A percentile compares a stretch with the other conserved stretches of the same genome.
phyloP scores from a whole-genome alignment of 2,888 invertebrate genomes.

The Ophion slaviceki region DNA sequence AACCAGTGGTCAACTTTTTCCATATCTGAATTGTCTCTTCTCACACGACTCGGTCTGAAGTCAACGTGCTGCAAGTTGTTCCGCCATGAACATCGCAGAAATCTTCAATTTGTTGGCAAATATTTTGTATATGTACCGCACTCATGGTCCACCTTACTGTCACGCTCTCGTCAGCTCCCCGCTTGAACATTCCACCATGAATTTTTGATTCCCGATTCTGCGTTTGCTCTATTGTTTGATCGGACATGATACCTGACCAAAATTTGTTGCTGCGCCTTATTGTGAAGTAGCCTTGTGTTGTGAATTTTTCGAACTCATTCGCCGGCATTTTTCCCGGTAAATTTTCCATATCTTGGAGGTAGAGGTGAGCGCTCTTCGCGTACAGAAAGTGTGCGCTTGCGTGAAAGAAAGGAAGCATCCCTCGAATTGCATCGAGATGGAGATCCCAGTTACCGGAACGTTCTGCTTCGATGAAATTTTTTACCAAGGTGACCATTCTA shows the following conservation, averaged over 20 bases:
- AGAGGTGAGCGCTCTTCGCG: constrained; percentile 69
- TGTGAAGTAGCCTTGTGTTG: constrained; percentile 5
- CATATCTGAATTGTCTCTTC: constrained; percentile 52
- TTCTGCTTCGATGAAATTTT: constrained; percentile 68
- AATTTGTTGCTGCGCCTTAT: constrained; percentile 31
- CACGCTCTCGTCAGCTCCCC: constrained; percentile 23
- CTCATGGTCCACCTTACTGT: constrained; percentile 30
- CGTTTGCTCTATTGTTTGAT: constrained; percentile 26
- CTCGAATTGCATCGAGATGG: constrained; percentile 64
- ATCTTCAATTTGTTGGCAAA: constrained; percentile 52
- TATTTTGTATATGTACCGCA: constrained; percentile 37
- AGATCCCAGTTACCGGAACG: constrained; percentile 66
- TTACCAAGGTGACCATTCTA: constrained; percentile 63
- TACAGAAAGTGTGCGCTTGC: constrained; percentile 77
- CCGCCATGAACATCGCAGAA: constrained; percentile 33
- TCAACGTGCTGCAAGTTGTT: constrained; percentile 56
- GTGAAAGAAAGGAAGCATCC: constrained; percentile 77
- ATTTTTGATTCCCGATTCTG: constrained; percentile 21
- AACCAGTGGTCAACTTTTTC: constrained; percentile 56
- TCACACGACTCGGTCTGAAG: constrained; percentile 49
- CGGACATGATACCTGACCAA: not conserved
- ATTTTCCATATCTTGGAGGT: constrained; percentile 80
- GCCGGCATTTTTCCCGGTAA: constrained; percentile 69
- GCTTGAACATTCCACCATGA: constrained; percentile 31
- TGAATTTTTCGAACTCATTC: constrained; percentile 9